Evolutionary conservation across 2,888 invertebrate genomes (phyloP).

Genomic region (Drosophila quinaria): DNA sequence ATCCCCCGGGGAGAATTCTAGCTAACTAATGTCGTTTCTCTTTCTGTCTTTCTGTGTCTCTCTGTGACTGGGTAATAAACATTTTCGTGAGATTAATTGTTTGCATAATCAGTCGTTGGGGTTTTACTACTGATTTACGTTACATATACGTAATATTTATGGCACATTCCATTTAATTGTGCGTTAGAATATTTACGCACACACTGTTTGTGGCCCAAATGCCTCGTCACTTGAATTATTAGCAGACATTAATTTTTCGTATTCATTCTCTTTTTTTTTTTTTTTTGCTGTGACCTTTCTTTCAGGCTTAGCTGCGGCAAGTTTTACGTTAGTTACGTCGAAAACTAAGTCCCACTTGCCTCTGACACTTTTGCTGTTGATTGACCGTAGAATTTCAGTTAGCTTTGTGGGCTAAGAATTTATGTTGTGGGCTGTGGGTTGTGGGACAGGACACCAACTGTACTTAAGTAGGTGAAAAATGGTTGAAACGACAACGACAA

Average conservation of each 20-base stretch:
- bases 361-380: conserved; percentile 40
- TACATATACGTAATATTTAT: conserved; percentile 76
- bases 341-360: conserved; percentile 12
- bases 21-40: conserved; percentile 47
- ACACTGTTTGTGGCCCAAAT: conserved; percentile 25
- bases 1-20: conserved; percentile 33
- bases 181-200: conserved; percentile 76
- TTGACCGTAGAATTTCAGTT: conserved; percentile 58
- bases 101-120: conserved; percentile 66
- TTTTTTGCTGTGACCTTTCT: neutral
- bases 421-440: conserved; percentile 38
- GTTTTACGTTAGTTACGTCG: conserved; percentile 30
- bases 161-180: conserved; percentile 78
- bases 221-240: conserved; percentile 68
- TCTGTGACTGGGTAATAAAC: conserved; percentile 61
- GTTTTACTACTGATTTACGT: conserved; percentile 66
- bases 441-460: conserved; percentile 9
- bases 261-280: neutral
- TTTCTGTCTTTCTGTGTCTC: conserved; percentile 8
- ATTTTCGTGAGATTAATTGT: conserved; percentile 70
- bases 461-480: conserved; percentile 61
- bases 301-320: conserved; percentile 39
- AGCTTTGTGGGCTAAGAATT: conserved; percentile 49
- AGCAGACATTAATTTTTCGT: conserved; percentile 69
- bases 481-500: conserved; percentile 12